phyloP scores from a whole-genome alignment of 2,113 vertebrate genomes.

The Sphyrna mokarran region DNA sequence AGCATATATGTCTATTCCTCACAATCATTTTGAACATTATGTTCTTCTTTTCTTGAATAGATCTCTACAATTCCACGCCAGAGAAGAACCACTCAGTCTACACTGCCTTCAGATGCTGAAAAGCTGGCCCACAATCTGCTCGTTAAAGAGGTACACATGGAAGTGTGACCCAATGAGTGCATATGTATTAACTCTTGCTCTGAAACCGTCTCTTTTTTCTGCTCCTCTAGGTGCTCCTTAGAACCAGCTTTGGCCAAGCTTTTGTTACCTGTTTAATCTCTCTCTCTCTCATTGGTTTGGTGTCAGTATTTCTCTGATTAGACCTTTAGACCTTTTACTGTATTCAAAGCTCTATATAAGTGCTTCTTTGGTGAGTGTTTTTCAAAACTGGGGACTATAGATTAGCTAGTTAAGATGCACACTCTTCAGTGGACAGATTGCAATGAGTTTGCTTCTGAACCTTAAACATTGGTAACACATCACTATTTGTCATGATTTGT shows the following conservation, averaged over 20 bases:
- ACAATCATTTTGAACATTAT: neutral
- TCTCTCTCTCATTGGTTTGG: neutral
- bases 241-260: neutral
- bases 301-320: neutral
- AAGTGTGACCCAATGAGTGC: neutral
- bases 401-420: neutral
- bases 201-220: neutral
- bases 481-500: neutral
- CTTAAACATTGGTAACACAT: neutral
- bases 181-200: neutral
- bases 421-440: neutral
- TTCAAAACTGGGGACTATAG: neutral
- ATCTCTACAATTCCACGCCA: constrained; percentile 74
- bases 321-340: neutral
- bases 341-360: neutral
- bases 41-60: constrained; percentile 48
- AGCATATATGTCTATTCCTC: neutral
- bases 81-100: constrained; percentile 73
- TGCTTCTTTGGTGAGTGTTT: neutral
- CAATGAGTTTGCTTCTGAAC: neutral
- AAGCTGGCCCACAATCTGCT: constrained; percentile 83
- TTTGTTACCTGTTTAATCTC: neutral
- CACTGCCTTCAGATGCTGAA: constrained; percentile 84
- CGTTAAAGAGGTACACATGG: constrained; percentile 78
- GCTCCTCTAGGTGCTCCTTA: neutral